These are phyloP conservation scores for Odiellus spinosus DNA, from an alignment of 2,888 invertebrate species.

Conservation along the genomic window DNA sequence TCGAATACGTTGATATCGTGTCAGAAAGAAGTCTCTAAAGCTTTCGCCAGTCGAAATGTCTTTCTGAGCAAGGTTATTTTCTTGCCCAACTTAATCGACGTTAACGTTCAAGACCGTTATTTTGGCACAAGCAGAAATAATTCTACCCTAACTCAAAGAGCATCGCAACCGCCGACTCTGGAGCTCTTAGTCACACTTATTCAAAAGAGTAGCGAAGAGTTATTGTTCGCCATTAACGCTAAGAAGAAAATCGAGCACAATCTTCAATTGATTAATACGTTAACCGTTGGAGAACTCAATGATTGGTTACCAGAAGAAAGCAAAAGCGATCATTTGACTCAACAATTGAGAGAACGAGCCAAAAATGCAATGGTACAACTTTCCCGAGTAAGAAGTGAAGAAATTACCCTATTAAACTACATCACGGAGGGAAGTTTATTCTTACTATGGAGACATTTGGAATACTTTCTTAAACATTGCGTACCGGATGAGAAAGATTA, in stretches of 20 bases:
- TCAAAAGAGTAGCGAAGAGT: neutral
- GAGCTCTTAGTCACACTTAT: neutral
- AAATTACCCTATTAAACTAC: conserved; percentile 3
- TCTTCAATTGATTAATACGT: neutral
- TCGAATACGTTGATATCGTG: too few relatives aligned
- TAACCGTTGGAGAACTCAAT: neutral
- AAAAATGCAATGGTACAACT: neutral
- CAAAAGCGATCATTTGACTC: neutral
- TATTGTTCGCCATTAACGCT: neutral
- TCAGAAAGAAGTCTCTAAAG: too few relatives aligned
- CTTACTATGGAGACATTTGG: conserved; percentile 11
- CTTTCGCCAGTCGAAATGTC: neutral
- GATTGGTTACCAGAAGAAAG: neutral
- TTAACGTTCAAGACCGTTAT: neutral
- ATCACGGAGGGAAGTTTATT: conserved; percentile 13
- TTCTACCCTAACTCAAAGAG: too few relatives aligned
- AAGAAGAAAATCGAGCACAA: neutral
- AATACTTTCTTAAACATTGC: conserved; percentile 11
- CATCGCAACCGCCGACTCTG: neutral
- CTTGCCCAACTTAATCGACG: neutral
- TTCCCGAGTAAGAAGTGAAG: neutral
- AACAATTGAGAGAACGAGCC: neutral
- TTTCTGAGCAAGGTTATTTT: neutral
- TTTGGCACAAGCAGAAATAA: too few relatives aligned
- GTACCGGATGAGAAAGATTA: neutral